A percentile compares a stretch with the other conserved stretches of the same genome.
These are phyloP conservation scores for Drosophila quasianomalipes DNA, from an alignment of 2,888 invertebrate species.

Conservation along the genomic window DNA sequence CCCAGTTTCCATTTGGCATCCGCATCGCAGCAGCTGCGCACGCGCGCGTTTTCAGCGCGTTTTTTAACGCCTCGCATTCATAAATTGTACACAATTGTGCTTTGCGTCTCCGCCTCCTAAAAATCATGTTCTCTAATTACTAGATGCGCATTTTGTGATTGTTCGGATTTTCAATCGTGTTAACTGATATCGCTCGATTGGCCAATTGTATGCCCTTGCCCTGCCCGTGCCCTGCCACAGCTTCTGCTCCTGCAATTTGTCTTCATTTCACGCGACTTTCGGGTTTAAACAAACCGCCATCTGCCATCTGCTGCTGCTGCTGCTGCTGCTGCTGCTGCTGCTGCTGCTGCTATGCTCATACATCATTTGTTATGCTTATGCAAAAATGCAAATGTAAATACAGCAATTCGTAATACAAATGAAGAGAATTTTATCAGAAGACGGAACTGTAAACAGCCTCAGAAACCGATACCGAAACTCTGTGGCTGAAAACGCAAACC, in stretches of 20 bases:
- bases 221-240: neutral
- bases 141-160: neutral
- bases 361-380: slow-evolving; percentile 69
- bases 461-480: slow-evolving; percentile 6
- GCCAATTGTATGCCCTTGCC: neutral
- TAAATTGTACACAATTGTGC: neutral
- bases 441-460: slow-evolving; percentile 30
- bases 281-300: slow-evolving; percentile 13
- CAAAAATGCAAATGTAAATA: slow-evolving; percentile 19
- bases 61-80: slow-evolving; percentile 15
- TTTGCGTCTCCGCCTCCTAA: neutral
- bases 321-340: neutral
- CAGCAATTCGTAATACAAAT: slow-evolving; percentile 4
- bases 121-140: neutral
- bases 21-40: slow-evolving; percentile 33
- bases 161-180: neutral
- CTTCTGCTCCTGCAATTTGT: slow-evolving; percentile 34
- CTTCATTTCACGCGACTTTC: slow-evolving; percentile 22
- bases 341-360: slow-evolving; percentile 20
- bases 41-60: slow-evolving; percentile 42
- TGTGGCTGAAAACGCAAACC: slow-evolving; percentile 23
- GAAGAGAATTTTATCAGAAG: slow-evolving; percentile 54
- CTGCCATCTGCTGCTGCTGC: slow-evolving; percentile 3
- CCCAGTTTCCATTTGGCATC: slow-evolving; percentile 7
- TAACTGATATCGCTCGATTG: slow-evolving; percentile 22